Evolutionary conservation across 2,113 vertebrate genomes (phyloP).

Genomic region (Cyprinodon brontotheroides): DNA sequence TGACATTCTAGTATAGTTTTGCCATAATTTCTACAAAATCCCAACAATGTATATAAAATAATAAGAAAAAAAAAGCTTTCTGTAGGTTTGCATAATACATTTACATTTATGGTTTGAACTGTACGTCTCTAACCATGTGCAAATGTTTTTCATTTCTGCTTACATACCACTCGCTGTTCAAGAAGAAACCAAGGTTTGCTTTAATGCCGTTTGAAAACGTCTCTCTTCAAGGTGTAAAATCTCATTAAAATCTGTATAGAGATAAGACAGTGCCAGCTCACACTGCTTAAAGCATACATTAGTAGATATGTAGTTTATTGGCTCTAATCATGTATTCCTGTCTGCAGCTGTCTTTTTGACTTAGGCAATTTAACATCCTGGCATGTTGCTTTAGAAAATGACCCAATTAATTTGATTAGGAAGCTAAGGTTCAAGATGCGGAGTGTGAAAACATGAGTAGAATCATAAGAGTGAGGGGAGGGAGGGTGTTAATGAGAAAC

Average conservation of each 20-base stretch:
- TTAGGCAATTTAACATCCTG: slow-evolving; percentile 52
- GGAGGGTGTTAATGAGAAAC: slow-evolving; percentile 41
- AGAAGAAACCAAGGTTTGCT: not conserved
- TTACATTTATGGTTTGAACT: not conserved
- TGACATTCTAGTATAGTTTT: not conserved
- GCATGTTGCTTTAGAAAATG: slow-evolving; percentile 60
- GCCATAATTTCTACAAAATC: too few relatives aligned
- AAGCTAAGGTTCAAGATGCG: slow-evolving; percentile 57
- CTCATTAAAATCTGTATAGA: slow-evolving; percentile 20
- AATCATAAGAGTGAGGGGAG: slow-evolving; percentile 33
- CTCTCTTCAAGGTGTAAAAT: slow-evolving; percentile 16
- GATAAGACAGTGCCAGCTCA: slow-evolving; percentile 9
- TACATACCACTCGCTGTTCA: slow-evolving; percentile 2
- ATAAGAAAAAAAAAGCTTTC: not conserved
- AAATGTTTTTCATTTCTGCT: not conserved
- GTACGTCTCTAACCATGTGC: slow-evolving; percentile 5
- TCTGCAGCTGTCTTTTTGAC: slow-evolving; percentile 43
- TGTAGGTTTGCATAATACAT: not conserved
- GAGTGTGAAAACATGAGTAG: slow-evolving; percentile 44
- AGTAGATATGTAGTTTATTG: slow-evolving; percentile 48
- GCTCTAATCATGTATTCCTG: slow-evolving; percentile 64
- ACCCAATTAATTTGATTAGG: slow-evolving; percentile 72
- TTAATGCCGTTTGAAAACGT: slow-evolving; percentile 1
- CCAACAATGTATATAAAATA: not conserved
- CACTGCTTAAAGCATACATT: slow-evolving; percentile 34